Base-by-base conservation (phyloP, 2,797 vertebrate species). In the Aratinga solstitialis region DNA sequence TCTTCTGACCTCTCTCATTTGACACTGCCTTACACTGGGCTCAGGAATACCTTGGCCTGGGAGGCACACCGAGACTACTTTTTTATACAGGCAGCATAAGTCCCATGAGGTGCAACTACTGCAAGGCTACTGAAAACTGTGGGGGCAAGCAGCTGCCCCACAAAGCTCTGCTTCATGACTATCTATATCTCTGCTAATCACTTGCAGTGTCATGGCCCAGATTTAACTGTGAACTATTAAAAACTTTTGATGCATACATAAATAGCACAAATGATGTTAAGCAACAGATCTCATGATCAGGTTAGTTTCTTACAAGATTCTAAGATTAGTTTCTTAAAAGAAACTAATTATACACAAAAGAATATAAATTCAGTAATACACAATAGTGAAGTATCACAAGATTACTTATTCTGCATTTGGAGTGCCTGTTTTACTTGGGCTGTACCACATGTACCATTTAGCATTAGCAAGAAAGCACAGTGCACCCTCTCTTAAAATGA, bases 311-410 rank as follows among this genome's bases (percentile, higher is more conserved):
- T 50, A 26, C 27, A 50, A 50, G 48, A 50, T 16, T 50, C 48
- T 26, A 50, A 26, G 48, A 50, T 50, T 50, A 50, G 48, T 50
- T 50, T 90, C 71, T 80, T 85, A 81, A 89, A 76, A 95, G 8
- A 83, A 87, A 47, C 50, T 48, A 56, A 88, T 90, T 66, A 90
- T 51, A 84, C 3, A 7, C 34, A 78, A 10, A 53, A 75, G 43
- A 78, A 86, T 38, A 90, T 62, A 71, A 84, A 86, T 73, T 50
- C 84, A 84, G 36, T 54, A 91, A 84, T 43, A 77, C 56, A 77
- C 74, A 84, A 79, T 30, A 86, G 29, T 3, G 16, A 87, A 84
- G 69, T 38, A 34, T 76, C 79, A 89, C 65, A 50, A 54, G 63
- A 74, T 89, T 13, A 91, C 27, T 91, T 93, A 74, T 2, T 32